phyloP scores from a whole-genome alignment of 2,888 invertebrate species.

The Archaeoteleia sp. region DNA sequence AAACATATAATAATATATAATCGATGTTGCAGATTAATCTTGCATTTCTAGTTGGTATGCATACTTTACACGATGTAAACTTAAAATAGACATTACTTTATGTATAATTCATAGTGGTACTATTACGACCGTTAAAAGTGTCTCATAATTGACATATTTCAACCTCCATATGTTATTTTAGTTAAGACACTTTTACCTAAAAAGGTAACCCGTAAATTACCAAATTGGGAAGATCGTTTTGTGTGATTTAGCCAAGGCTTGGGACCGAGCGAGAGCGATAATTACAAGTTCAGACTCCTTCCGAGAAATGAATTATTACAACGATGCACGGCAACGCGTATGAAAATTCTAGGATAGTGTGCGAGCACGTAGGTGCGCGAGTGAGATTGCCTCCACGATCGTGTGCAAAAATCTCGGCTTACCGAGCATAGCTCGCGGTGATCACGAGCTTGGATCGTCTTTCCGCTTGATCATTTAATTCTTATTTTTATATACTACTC shows the following conservation, averaged over 20 bases:
- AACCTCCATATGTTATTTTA: slow-evolving; percentile 5
- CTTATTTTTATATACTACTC: slow-evolving; percentile 4
- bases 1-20: no score
- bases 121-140: not conserved
- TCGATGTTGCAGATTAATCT: no score
- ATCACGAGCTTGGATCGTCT: slow-evolving; percentile 34
- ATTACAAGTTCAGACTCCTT: slow-evolving; percentile 57
- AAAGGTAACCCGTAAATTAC: slow-evolving; percentile 52
- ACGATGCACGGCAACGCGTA: slow-evolving; percentile 48
- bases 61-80: no score
- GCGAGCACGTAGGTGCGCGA: slow-evolving; percentile 11
- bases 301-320: slow-evolving; percentile 63
- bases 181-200: slow-evolving; percentile 18
- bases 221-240: slow-evolving; percentile 59
- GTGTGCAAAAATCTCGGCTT: slow-evolving; percentile 35
- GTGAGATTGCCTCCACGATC: slow-evolving; percentile 25
- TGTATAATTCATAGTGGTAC: no score
- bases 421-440: slow-evolving; percentile 38
- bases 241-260: slow-evolving; percentile 53
- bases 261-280: slow-evolving; percentile 46
- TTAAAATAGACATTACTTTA: no score
- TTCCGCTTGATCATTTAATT: slow-evolving; percentile 27
- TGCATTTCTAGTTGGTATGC: no score
- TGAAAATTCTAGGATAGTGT: slow-evolving; percentile 34
- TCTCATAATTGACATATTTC: not conserved